Base-by-base conservation (phyloP, 2,888 invertebrate genomes). In the Plusia festucae region DNA sequence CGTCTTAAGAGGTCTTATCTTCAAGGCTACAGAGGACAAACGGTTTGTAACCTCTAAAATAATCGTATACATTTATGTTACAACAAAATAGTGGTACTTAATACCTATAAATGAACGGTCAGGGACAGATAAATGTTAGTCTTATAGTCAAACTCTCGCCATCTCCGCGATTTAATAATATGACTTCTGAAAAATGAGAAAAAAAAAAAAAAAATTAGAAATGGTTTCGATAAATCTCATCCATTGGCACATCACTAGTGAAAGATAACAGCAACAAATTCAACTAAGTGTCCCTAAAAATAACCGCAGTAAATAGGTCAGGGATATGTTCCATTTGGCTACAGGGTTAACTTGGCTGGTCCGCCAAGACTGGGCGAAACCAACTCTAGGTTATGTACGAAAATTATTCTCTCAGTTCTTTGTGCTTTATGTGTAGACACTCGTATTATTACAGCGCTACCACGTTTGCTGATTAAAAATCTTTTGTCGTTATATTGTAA, bases 241-340 rank as follows among this genome's bases (percentile, higher is more conserved):
- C 58, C 60, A 72, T 76, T 74, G 78, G 68, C 56, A 44, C 60
- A 73, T 71, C 64, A 68, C 59, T 62, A 67, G 57, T 46, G 60
- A 53, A 67, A 71, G 61, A 73, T 65, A 83, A 71, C 76, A 75
- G 73, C 70, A 76, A 76, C 68, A 77, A 79, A 82, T 82, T 80
- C 60, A 49, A 71, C 49, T 68, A 77, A 83, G 73, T 75, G 59
- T 73, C 68, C 76, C 68, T 62, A 81, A 81, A 83, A 80, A 81
- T 82, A 82, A 82, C 82, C 70, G 76, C 68, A 64, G 59, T 64
- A 87, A 87, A 83, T 84, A 73, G 89, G 89, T 90, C 89, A 91
- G 82, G 86, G 87, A 86, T 88, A 83, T 83, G 82, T 83, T 85
- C 86, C 84, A 90, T 85, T 91, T 91, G 89, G 88, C 89, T 86